phyloP scores from a whole-genome alignment of 2,113 vertebrate genomes.

The Mellivora capensis region DNA sequence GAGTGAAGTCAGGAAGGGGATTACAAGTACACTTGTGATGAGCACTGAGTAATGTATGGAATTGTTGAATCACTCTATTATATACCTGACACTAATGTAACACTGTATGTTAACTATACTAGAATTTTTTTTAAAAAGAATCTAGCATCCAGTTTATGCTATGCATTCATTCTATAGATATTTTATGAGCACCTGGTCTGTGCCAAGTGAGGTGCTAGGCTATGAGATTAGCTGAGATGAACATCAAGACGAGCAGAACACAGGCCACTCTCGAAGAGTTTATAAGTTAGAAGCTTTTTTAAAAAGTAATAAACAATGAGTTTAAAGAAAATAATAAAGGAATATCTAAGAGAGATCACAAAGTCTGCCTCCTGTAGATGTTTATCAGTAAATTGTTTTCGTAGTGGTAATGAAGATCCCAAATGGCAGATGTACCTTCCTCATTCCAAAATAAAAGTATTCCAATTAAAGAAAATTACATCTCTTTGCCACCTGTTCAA shows the following conservation, averaged over 20 bases:
- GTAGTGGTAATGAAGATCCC: not conserved
- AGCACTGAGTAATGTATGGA: not conserved
- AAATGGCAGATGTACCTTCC: not conserved
- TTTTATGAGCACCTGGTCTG: not conserved
- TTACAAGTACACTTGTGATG: not conserved
- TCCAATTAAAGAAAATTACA: not conserved
- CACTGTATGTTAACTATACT: not conserved
- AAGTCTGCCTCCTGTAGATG: not conserved
- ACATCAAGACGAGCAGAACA: not conserved
- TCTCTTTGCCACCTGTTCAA: constrained; percentile 3
- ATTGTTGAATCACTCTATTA: not conserved
- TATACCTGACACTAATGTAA: not conserved
- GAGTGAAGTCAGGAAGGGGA: not conserved
- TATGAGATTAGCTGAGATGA: not conserved
- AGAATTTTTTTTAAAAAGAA: not conserved
- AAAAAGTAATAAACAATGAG: not conserved
- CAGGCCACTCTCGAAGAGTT: not conserved
- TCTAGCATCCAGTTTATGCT: not conserved
- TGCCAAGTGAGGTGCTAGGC: not conserved
- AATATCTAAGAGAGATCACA: not conserved
- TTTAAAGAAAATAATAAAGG: not conserved
- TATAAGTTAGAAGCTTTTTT: not conserved
- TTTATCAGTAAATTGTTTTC: not conserved
- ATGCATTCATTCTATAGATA: not conserved
- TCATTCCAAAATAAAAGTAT: not conserved